These are phyloP conservation scores for Idris sp. DNA, from an alignment of 1,140 invertebrate genomes.

Conservation along the genomic window DNA sequence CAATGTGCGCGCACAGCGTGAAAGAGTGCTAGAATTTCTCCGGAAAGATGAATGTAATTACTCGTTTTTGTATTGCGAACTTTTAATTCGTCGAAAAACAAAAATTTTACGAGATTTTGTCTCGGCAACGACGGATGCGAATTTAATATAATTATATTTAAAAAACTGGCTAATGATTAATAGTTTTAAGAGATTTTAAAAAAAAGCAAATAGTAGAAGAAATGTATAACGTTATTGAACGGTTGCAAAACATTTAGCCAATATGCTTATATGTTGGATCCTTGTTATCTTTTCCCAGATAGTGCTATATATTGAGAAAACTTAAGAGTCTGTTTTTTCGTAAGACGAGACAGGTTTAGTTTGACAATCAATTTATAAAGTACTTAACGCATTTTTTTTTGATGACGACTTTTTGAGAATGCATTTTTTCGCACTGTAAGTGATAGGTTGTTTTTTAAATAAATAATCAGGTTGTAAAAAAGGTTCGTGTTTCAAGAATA, in stretches of 20 bases:
- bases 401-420: conserved; percentile 1
- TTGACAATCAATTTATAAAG: conserved; percentile 36
- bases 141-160: conserved; percentile 44
- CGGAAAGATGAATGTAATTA: conserved; percentile 18
- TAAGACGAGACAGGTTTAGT: conserved; percentile 22
- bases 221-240: conserved; percentile 70
- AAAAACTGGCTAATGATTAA: conserved; percentile 45
- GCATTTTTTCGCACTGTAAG: conserved; percentile 10
- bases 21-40: conserved; percentile 26
- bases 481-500: background rate
- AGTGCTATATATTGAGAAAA: conserved; percentile 66
- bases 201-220: conserved; percentile 39
- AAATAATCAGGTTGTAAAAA: conserved; percentile 2
- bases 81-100: conserved; percentile 4
- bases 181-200: conserved; percentile 48
- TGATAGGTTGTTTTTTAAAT: conserved; percentile 14
- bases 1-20: conserved; percentile 3
- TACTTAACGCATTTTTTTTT: conserved; percentile 29
- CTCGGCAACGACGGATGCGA: conserved; percentile 22
- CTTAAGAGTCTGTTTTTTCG: conserved; percentile 60
- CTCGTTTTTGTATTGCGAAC: background rate
- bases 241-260: conserved; percentile 63
- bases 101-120: background rate
- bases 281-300: conserved; percentile 70
- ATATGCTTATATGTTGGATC: conserved; percentile 67